Evolutionary conservation across 1,140 invertebrate species (phyloP), one percentile per base, ranked within the genome.

Genomic region (Leptopilina boulardi): DNA sequence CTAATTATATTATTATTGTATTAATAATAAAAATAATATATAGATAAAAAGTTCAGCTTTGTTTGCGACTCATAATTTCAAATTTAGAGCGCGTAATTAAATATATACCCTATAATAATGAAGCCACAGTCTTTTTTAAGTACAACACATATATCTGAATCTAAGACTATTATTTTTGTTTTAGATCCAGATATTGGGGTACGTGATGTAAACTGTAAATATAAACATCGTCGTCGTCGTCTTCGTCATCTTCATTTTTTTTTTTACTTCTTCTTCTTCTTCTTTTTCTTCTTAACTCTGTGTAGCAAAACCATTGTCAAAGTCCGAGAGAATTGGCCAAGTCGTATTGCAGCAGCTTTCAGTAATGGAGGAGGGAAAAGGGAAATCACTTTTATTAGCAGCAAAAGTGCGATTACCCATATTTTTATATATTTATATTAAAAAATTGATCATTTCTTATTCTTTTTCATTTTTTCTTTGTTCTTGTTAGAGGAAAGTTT

Each of bases 281-380:
- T 70, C 13, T 73, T 18, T 51, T 38, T 3, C 8, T 8, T 38
- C n/a, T 74, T 76, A 83, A 82, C 47, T 71, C 81, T 74, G 30
- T 82, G 77, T 83, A 84, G 83, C 80, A 85, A 80, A 88, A 87
- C 79, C 85, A 87, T 80, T 86, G 74, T 87, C 87, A 83, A 78
- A 87, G 83, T 87, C 83, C 85, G 82, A 86, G 86, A 87, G 86
- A 88, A 75, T 51, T 84, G 81, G 87, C 86, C 84, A 84, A 85
- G 86, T 88, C 84, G 75, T 87, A 78, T 38, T 87, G 84, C 84
- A 86, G 83, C 84, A 86, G 82, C 79, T 82, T 84, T 83, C 86
- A 87, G 82, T 85, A 87, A 87, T 86, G 84, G 86, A 86, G 82
- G 80, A 87, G 82, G 86, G 47, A 9, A 13, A 9, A 9, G 34